These are phyloP conservation scores for Neostethus bicornis DNA, from an alignment of 2,797 vertebrate genomes.

Conservation along the genomic window DNA sequence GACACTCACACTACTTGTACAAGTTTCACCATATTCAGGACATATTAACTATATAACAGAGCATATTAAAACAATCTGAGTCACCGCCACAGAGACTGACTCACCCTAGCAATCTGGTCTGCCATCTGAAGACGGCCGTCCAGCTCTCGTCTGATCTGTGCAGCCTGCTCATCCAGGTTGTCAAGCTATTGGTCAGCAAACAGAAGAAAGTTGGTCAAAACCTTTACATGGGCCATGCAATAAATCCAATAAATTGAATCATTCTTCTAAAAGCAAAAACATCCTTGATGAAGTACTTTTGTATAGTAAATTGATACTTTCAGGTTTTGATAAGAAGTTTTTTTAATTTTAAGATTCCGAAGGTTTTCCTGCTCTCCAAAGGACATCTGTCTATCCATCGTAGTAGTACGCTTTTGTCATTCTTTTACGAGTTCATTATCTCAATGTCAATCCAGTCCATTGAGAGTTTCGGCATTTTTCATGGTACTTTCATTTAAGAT, in stretches of 20 bases:
- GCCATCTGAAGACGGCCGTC: conserved; percentile 99
- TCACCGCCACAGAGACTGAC: conserved; percentile 54
- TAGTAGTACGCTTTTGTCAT: too few relatives aligned
- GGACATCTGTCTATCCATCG: too few relatives aligned
- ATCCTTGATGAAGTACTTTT: background rate
- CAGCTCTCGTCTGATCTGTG: conserved; percentile 96
- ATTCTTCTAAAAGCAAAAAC: background rate
- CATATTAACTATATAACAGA: conserved; percentile 59
- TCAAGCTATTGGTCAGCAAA: conserved; percentile 85
- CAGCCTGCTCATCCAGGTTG: conserved; percentile 98
- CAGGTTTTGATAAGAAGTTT: background rate
- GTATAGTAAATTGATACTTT: background rate
- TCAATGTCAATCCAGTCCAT: too few relatives aligned
- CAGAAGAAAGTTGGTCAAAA: conserved; percentile 26
- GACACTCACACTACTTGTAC: conserved; percentile 32
- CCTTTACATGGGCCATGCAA: conserved; percentile 3
- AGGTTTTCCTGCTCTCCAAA: too few relatives aligned
- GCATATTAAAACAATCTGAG: conserved; percentile 44
- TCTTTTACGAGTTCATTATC: too few relatives aligned
- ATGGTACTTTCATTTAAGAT: too few relatives aligned
- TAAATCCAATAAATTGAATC: background rate
- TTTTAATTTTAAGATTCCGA: too few relatives aligned
- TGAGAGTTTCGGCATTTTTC: too few relatives aligned
- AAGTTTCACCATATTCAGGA: conserved; percentile 49
- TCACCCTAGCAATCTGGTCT: conserved; percentile 98